Percentiles rank a stretch among this genome's conserved stretches.
Conservation (phyloP, 2,113 vertebrate genomes). For the Megaceryle torquata region DNA sequence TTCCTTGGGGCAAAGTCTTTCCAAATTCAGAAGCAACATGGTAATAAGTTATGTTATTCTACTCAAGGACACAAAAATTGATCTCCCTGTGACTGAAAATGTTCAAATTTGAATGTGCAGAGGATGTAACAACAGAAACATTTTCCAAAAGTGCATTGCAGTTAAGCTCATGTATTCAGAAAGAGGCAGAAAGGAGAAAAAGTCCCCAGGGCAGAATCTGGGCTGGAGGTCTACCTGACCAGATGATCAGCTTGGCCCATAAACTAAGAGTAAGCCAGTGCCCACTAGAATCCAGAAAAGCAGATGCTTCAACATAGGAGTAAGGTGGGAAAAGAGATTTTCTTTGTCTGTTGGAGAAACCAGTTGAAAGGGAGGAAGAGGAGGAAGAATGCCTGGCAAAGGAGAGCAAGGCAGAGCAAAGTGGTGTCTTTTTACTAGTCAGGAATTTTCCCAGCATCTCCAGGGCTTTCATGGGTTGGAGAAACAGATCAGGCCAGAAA, state of each 20-base stretch:
- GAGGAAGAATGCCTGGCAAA: fast-evolving
- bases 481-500: background rate
- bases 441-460: background rate
- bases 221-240: background rate
- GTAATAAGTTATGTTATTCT: background rate
- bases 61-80: background rate
- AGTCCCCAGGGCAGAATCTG: background rate
- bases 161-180: background rate
- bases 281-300: background rate
- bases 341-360: background rate
- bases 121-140: background rate
- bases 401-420: background rate
- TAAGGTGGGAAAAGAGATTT: background rate
- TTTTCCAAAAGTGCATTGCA: fast-evolving
- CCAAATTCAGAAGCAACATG: background rate
- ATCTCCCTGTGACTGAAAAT: background rate
- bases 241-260: background rate
- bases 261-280: background rate
- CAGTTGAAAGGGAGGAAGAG: background rate
- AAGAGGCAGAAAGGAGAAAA: background rate
- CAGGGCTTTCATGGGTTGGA: background rate
- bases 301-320: background rate
- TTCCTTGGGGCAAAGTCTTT: background rate
- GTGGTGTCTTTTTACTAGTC: fast-evolving
- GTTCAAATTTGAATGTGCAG: background rate